These are phyloP conservation scores for Homarus gammarus DNA, from an alignment of 2,888 invertebrate species.

Conservation along the genomic window DNA sequence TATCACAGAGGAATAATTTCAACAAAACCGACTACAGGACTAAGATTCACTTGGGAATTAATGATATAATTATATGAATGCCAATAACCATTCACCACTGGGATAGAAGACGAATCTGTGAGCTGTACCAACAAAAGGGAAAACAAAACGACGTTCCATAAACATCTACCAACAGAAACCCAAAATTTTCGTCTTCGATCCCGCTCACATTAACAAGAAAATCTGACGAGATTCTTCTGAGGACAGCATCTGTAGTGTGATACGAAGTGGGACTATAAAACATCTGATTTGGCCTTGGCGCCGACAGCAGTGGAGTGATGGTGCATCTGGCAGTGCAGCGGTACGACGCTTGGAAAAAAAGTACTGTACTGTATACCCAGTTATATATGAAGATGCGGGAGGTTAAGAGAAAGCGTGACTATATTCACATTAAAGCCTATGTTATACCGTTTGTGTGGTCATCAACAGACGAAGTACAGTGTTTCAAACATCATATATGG, in stretches of 20 bases:
- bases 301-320: neutral
- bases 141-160: constrained; percentile 27
- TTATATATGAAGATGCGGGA: constrained; percentile 27
- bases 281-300: constrained; percentile 26
- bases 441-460: constrained; percentile 40
- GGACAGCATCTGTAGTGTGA: constrained; percentile 66
- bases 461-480: constrained; percentile 42
- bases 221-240: constrained; percentile 72
- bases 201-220: constrained; percentile 73
- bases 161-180: constrained; percentile 44
- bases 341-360: constrained; percentile 10
- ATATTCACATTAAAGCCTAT: constrained; percentile 57
- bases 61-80: constrained; percentile 71
- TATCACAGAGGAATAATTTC: constrained; percentile 74
- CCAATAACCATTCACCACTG: constrained; percentile 71
- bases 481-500: constrained; percentile 42
- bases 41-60: constrained; percentile 73
- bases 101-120: constrained; percentile 59
- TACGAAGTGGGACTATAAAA: constrained; percentile 55
- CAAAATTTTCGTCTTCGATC: constrained; percentile 64
- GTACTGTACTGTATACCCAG: neutral
- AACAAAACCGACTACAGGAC: constrained; percentile 73
- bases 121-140: constrained; percentile 11
- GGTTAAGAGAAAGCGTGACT: constrained; percentile 57
- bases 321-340: constrained; percentile 45